These are phyloP conservation scores for Dasypus novemcinctus DNA, from an alignment of 2,113 vertebrate species.

Conservation along the genomic window DNA sequence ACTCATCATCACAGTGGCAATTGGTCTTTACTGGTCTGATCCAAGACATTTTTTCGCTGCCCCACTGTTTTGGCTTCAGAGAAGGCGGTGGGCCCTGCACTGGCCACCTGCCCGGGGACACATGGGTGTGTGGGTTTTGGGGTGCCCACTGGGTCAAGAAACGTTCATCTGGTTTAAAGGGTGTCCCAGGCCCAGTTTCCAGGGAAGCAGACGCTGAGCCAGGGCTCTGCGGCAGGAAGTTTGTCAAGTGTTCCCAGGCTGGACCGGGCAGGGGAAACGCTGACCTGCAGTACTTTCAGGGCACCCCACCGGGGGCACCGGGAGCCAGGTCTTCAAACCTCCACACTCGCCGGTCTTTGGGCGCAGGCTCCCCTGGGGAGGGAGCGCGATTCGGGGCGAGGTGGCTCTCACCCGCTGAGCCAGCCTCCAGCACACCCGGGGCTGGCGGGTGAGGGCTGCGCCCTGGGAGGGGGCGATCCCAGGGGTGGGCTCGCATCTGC, in stretches of 20 bases:
- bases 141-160: neutral
- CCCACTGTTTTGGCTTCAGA: neutral
- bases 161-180: neutral
- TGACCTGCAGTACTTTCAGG: neutral
- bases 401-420: neutral
- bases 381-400: neutral
- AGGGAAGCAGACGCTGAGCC: neutral
- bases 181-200: neutral
- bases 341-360: neutral
- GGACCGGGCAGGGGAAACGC: neutral
- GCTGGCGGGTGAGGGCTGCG: neutral
- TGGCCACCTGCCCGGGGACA: neutral
- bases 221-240: neutral
- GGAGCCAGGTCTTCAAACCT: too few relatives aligned
- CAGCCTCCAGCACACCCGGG: neutral
- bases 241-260: neutral
- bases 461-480: too few relatives aligned
- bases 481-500: neutral
- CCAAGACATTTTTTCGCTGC: neutral
- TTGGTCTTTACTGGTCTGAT: neutral
- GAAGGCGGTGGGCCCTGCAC: neutral
- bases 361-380: neutral
- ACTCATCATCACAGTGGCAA: neutral
- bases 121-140: too few relatives aligned
- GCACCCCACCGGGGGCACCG: fast-evolving